These are phyloP conservation scores for Argya squamiceps DNA, from an alignment of 2,797 vertebrate genomes.

Conservation along the genomic window DNA sequence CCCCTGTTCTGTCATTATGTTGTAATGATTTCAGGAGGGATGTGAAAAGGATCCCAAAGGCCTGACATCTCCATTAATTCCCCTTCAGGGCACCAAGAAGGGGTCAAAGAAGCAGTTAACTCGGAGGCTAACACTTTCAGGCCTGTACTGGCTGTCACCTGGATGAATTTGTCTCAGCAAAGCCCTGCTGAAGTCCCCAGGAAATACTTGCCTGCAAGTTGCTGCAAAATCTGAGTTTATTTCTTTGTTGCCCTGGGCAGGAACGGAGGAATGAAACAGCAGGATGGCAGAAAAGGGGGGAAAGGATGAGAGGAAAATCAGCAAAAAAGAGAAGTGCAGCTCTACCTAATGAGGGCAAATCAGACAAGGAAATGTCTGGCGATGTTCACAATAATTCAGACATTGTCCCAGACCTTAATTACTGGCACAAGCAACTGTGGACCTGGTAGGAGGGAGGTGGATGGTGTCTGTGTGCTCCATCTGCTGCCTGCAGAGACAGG, in stretches of 20 bases:
- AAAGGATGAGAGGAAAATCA: not conserved
- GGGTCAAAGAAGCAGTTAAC: constrained; percentile 1
- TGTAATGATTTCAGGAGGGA: constrained; percentile 29
- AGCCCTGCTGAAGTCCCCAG: not conserved
- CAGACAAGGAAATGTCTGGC: not conserved
- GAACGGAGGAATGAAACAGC: not conserved
- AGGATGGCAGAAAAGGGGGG: not conserved
- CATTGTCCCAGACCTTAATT: constrained; percentile 64
- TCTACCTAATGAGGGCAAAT: not conserved
- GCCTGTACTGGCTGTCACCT: not conserved
- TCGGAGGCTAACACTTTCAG: not conserved
- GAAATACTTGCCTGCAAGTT: not conserved
- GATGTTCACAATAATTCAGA: constrained; percentile 15
- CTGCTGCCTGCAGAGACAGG: constrained; percentile 68
- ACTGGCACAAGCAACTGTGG: constrained; percentile 18
- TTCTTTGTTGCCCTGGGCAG: not conserved
- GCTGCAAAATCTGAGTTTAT: not conserved
- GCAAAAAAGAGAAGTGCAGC: not conserved
- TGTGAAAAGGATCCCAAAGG: not conserved
- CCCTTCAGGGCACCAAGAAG: not conserved
- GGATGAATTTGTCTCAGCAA: constrained; percentile 5
- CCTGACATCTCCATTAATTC: constrained; percentile 25
- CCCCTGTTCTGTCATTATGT: not conserved
- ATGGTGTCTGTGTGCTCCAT: constrained; percentile 43
- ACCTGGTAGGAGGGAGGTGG: constrained; percentile 30